phyloP scores from a whole-genome alignment of 2,888 invertebrate genomes.

The Drosophila greeni region DNA sequence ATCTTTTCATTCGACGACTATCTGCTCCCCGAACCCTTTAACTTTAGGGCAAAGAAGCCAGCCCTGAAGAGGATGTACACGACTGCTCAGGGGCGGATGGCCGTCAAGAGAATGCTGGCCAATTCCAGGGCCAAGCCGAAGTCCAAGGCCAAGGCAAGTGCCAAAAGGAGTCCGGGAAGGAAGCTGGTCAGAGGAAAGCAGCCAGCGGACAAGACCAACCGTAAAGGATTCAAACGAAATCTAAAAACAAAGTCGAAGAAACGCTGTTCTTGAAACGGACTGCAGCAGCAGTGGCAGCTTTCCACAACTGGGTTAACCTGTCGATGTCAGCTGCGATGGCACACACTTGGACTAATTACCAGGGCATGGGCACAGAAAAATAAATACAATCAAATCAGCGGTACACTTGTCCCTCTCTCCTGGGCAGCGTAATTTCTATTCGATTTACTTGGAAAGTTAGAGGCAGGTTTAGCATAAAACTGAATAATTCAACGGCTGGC shows the following conservation, averaged over 20 bases:
- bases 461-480: constrained; percentile 49
- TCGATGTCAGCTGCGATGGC: constrained; percentile 20
- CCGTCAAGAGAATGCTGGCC: not conserved
- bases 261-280: constrained; percentile 33
- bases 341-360: constrained; percentile 61
- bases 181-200: not conserved
- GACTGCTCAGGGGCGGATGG: not conserved
- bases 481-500: constrained; percentile 62
- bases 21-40: constrained; percentile 4
- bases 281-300: not conserved
- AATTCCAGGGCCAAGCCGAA: not conserved
- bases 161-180: not conserved
- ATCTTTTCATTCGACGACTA: constrained; percentile 33
- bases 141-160: not conserved
- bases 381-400: not conserved
- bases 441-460: constrained; percentile 30
- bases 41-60: not conserved
- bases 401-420: constrained; percentile 41
- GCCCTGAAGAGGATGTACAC: not conserved
- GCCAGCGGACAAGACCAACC: not conserved
- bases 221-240: not conserved
- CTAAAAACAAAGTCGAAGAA: not conserved
- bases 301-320: constrained; percentile 49
- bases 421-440: constrained; percentile 51
- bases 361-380: constrained; percentile 33